A percentile compares a stretch with the other conserved stretches of the same genome.
Conservation (phyloP, 2,888 invertebrate species). For the Lasioglossum oenotherae region DNA sequence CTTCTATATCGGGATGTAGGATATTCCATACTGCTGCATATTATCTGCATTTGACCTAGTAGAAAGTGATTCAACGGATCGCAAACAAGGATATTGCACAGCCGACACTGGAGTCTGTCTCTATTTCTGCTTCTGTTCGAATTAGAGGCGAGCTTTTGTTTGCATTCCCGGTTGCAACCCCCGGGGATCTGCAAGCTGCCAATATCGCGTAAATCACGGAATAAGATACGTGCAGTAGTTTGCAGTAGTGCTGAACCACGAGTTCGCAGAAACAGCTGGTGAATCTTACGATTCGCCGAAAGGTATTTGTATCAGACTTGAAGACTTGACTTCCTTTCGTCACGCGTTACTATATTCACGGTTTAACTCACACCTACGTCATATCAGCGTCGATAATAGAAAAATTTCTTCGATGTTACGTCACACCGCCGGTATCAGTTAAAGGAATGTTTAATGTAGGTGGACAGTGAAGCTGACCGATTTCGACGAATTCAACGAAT, state of each 20-base stretch:
- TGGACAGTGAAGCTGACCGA: background rate
- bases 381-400: constrained; percentile 51
- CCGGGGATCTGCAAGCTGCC: constrained; percentile 14
- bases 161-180: constrained; percentile 36
- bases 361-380: constrained; percentile 46
- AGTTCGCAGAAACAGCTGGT: constrained; percentile 42
- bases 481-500: background rate
- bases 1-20: background rate
- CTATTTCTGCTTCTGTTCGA: constrained; percentile 3
- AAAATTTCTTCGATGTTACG: constrained; percentile 54
- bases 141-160: constrained; percentile 3
- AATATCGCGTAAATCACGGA: constrained; percentile 39
- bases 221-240: background rate
- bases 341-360: constrained; percentile 32
- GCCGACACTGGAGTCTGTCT: background rate
- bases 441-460: constrained; percentile 33
- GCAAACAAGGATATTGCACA: background rate
- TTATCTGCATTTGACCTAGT: background rate
- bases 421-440: constrained; percentile 50
- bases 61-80: background rate
- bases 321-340: constrained; percentile 36
- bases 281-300: constrained; percentile 44
- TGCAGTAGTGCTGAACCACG: constrained; percentile 6
- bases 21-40: background rate
- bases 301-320: constrained; percentile 49